Conservation (phyloP, 2,888 invertebrate species). For the Brachypterus glaber region DNA sequence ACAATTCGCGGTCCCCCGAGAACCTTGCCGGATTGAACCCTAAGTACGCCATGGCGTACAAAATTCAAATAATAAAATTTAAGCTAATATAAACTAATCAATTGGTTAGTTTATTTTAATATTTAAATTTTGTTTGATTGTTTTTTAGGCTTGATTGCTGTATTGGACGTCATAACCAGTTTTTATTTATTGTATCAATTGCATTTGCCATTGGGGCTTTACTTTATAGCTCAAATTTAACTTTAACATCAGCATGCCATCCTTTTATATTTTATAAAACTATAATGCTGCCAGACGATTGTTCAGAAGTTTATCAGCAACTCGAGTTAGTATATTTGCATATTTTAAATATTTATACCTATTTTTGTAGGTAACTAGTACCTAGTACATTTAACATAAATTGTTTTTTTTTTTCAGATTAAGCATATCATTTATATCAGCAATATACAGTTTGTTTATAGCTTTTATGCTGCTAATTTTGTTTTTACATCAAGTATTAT, state of each 20-base stretch:
- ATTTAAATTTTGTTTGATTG: neutral
- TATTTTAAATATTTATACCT: slow-evolving; percentile 2
- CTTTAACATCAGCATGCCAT: slow-evolving; percentile 79
- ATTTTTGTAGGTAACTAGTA: no score
- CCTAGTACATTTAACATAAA: no score
- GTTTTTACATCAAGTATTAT: slow-evolving; percentile 32
- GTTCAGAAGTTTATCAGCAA: slow-evolving; percentile 73
- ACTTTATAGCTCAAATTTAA: slow-evolving; percentile 67
- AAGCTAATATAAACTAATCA: no score
- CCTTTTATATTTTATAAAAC: slow-evolving; percentile 58
- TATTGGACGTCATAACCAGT: slow-evolving; percentile 68
- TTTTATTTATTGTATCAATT: slow-evolving; percentile 61
- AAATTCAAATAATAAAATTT: no score
- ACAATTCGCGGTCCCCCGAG: no score
- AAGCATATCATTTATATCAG: slow-evolving; percentile 32
- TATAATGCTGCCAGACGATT: slow-evolving; percentile 72
- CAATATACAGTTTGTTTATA: slow-evolving; percentile 30
- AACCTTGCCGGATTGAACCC: no score
- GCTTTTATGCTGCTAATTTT: slow-evolving; percentile 27
- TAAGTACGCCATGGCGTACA: no score
- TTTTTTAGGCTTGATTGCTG: slow-evolving; percentile 70
- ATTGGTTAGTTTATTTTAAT: no score
- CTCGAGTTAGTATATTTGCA: slow-evolving; percentile 51
- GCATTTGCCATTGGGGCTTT: slow-evolving; percentile 56
- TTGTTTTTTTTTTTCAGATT: slow-evolving; percentile 26